These are phyloP conservation scores for Chrysomela aeneicollis DNA, from an alignment of 2,888 invertebrate genomes.

Conservation along the genomic window DNA sequence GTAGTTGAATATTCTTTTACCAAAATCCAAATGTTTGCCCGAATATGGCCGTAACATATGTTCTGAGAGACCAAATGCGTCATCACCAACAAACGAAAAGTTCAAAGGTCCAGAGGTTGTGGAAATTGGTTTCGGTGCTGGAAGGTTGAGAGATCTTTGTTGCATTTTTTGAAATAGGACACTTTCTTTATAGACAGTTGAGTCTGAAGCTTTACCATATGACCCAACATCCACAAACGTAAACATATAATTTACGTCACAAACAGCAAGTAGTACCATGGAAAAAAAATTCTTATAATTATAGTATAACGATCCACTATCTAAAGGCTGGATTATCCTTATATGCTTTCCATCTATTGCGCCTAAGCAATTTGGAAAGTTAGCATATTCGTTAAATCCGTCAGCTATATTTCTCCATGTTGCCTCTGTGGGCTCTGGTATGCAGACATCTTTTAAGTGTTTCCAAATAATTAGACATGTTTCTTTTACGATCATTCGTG, in stretches of 20 bases:
- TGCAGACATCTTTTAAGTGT: no score
- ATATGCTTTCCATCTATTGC: slow-evolving; percentile 21
- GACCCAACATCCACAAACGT: slow-evolving; percentile 16
- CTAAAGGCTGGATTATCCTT: slow-evolving; percentile 18
- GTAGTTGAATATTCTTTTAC: background rate
- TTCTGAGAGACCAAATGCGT: slow-evolving; percentile 18
- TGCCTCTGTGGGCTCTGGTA: no score
- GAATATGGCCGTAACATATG: slow-evolving; percentile 19
- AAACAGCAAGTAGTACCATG: slow-evolving; percentile 20
- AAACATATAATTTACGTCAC: slow-evolving; percentile 17
- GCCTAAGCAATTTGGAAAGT: slow-evolving; percentile 21
- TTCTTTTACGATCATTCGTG: no score
- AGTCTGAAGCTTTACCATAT: slow-evolving; percentile 27
- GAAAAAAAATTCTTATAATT: slow-evolving; percentile 21
- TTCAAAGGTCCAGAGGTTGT: no score
- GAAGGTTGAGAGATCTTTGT: no score
- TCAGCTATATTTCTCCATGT: slow-evolving; percentile 17
- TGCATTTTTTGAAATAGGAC: slow-evolving; percentile 23
- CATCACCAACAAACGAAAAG: slow-evolving; percentile 25
- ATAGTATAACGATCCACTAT: slow-evolving; percentile 19
- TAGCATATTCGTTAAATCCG: slow-evolving; percentile 21
- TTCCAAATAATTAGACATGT: no score
- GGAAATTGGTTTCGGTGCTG: no score
- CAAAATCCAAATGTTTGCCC: slow-evolving; percentile 13
- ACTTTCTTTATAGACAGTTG: slow-evolving; percentile 24